Percentiles rank a stretch among this genome's conserved stretches.
phyloP scores from a whole-genome alignment of 2,888 invertebrate species.

The Cheilosia grossa region DNA sequence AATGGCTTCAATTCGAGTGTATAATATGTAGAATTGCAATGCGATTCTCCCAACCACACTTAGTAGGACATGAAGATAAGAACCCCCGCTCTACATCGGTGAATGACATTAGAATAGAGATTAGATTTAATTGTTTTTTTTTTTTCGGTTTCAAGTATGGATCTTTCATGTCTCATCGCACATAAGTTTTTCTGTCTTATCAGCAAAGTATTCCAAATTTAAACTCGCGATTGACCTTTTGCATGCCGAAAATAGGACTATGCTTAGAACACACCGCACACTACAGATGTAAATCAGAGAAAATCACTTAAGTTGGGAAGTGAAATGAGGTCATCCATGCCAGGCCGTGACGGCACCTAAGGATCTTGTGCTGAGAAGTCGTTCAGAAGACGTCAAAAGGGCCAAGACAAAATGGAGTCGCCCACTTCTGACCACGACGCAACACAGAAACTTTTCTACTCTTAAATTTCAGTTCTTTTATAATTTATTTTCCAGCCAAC shows the following conservation, averaged over 20 bases:
- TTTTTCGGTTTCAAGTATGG: slow-evolving; percentile 24
- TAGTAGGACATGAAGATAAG: slow-evolving; percentile 47
- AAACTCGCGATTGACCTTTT: slow-evolving; percentile 66
- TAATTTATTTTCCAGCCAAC: slow-evolving; percentile 21
- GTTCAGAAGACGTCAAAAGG: neutral
- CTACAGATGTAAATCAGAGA: slow-evolving; percentile 17
- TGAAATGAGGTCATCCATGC: slow-evolving; percentile 60
- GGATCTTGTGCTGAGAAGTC: neutral
- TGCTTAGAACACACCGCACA: slow-evolving; percentile 28
- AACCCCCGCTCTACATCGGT: slow-evolving; percentile 35
- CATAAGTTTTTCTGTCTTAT: slow-evolving; percentile 42
- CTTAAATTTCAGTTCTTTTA: neutral
- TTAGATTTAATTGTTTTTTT: slow-evolving; percentile 31
- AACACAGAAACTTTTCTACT: neutral
- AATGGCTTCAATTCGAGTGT: slow-evolving; percentile 30
- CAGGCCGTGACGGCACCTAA: slow-evolving; percentile 18
- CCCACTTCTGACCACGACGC: too few relatives aligned
- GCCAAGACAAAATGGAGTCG: slow-evolving; percentile 31
- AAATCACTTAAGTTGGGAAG: neutral
- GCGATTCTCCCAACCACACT: slow-evolving; percentile 13
- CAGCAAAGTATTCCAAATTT: slow-evolving; percentile 67
- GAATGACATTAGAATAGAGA: slow-evolving; percentile 56
- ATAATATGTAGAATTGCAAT: slow-evolving; percentile 57
- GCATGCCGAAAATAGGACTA: slow-evolving; percentile 63
- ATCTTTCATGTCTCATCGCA: neutral